phyloP scores from a whole-genome alignment of 2,113 vertebrate genomes.

The Mobula hypostoma region DNA sequence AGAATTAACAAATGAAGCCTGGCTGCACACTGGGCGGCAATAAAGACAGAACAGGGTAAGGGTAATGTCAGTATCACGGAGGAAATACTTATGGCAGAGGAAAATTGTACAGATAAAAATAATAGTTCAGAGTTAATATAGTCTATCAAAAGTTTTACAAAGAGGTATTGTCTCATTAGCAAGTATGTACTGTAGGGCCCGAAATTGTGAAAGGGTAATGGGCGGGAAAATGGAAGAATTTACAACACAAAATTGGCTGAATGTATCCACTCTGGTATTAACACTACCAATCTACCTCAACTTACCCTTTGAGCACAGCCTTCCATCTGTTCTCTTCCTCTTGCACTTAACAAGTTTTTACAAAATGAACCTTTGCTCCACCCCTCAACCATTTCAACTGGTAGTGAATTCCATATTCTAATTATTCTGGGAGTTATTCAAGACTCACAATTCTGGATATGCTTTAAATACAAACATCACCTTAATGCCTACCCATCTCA shows the following conservation, averaged over 20 bases:
- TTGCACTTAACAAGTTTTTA: neutral
- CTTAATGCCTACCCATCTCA: neutral
- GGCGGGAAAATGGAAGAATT: neutral
- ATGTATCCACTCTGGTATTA: neutral
- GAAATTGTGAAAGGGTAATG: neutral
- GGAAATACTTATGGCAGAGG: neutral
- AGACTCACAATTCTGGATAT: neutral
- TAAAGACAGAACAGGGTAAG: neutral
- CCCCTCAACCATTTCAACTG: neutral
- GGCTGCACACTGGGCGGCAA: neutral
- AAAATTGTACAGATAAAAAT: neutral
- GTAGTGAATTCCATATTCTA: neutral
- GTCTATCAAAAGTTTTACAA: neutral
- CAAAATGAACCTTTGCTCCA: neutral
- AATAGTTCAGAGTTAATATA: neutral
- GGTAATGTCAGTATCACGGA: neutral
- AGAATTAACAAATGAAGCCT: neutral
- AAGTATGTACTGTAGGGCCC: neutral
- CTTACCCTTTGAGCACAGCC: neutral
- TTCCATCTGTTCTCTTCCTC: neutral
- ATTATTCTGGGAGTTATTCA: neutral
- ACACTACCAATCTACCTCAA: neutral
- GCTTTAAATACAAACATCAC: neutral
- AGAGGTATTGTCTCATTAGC: neutral
- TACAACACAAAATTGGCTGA: neutral